Evolutionary conservation across 1,140 invertebrate genomes (phyloP).

Genomic region (Epicauta chinensis): DNA sequence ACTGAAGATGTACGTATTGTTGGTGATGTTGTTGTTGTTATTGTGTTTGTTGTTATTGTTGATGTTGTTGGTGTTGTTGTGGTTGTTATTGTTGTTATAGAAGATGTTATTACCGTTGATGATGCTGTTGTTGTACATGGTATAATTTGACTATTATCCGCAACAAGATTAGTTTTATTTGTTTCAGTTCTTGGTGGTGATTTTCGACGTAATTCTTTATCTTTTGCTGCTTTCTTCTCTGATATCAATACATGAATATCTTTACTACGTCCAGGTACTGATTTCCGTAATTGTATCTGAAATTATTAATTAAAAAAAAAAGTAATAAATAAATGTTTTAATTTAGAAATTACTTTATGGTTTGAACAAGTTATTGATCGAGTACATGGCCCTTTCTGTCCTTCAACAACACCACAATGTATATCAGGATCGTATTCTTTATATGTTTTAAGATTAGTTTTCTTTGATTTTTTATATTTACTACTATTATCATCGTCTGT

Average conservation of each 20-base stretch:
- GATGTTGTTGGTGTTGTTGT: constrained; percentile 11
- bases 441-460: constrained; percentile 16
- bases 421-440: constrained; percentile 33
- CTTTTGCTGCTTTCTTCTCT: constrained; percentile 29
- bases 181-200: constrained; percentile 23
- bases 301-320: constrained; percentile 1
- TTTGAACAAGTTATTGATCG: constrained; percentile 36
- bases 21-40: too few relatives aligned
- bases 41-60: neutral
- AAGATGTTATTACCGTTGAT: constrained; percentile 12
- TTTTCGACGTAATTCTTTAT: constrained; percentile 23
- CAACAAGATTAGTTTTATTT: constrained; percentile 21
- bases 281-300: constrained; percentile 30
- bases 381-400: constrained; percentile 29
- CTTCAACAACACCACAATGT: constrained; percentile 34
- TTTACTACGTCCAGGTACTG: constrained; percentile 29
- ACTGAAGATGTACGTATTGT: too few relatives aligned
- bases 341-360: constrained; percentile 25
- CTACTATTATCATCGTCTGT: neutral
- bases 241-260: constrained; percentile 32
- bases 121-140: neutral
- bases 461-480: constrained; percentile 17
- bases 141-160: constrained; percentile 19
- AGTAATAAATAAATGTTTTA: neutral
- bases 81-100: constrained; percentile 15